Evolutionary conservation across 2,888 invertebrate genomes (phyloP), one percentile per base, ranked within the genome.

Genomic region (Lasioglossum figueresi): DNA sequence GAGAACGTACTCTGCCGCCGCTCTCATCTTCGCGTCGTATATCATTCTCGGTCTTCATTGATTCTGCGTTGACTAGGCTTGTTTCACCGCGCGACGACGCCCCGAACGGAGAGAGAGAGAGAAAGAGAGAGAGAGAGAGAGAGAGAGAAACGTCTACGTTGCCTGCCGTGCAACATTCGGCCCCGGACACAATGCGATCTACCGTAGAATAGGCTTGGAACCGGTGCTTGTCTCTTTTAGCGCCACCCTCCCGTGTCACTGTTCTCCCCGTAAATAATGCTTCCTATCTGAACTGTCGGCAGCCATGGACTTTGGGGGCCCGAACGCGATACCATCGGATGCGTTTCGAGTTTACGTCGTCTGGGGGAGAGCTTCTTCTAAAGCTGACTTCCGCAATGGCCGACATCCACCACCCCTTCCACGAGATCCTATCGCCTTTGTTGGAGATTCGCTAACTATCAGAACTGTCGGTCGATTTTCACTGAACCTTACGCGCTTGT

Each of bases 11-110:
- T 91, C 88, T 90, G 91, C 66, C 89, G 91, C 93, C 19, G 63
- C 16, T 63, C 63, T 63, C 63, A 92, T 93, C 93, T 92, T 91
- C 92, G 90, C 90, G 91, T 91, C 92, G 88, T 94, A 93, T 92
- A 94, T 93, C 93, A 94, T 91, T 80, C 85, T 52, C 68, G 45
- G 34, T 23, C 90, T 92, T 90, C 93, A 93, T 93, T 93, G 94
- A 94, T 93, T 93, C 91, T 88, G 79, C 86, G 83, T 71, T 72
- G 80, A 78, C 79, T 70, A 31, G 56, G 70, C 80, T 59, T 23
- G 76, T 73, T 74, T 59, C 74, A 27, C 63, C 43, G 56, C 43
- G 80, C 80, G 78, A 75, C 73, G 76, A 56, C 80, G 56, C 77
- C 68, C 45, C 59, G 45, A 79, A 74, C 76, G 59, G 40, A 77